phyloP scores from a whole-genome alignment of 2,113 vertebrate species.

The Columbina picui region DNA sequence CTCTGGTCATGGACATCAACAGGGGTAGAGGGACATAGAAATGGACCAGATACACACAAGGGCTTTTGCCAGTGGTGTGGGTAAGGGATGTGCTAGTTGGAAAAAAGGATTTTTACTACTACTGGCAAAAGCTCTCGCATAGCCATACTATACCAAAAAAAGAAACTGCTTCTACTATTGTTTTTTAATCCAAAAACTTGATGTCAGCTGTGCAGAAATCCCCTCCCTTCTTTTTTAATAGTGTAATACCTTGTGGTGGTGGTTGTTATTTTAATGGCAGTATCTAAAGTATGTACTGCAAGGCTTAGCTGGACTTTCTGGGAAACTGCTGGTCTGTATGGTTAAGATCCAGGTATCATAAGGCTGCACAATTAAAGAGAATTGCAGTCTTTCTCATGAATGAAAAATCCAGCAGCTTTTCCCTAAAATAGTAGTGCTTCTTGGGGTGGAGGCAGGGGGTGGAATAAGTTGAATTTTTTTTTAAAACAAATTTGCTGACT shows the following conservation, averaged over 20 bases:
- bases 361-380: neutral
- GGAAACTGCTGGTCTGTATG: neutral
- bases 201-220: neutral
- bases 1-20: neutral
- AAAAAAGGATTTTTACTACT: neutral
- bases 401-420: slow-evolving; percentile 3
- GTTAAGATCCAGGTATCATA: neutral
- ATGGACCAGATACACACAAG: neutral
- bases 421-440: neutral
- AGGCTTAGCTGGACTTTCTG: neutral
- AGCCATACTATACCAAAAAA: neutral
- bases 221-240: neutral
- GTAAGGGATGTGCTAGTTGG: neutral
- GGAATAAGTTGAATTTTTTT: slow-evolving; percentile 29
- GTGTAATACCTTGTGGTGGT: neutral
- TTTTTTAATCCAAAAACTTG: neutral
- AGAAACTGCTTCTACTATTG: neutral
- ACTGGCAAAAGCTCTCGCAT: neutral
- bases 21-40: neutral
- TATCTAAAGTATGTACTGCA: neutral
- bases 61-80: neutral
- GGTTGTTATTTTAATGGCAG: neutral
- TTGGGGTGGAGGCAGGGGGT: neutral
- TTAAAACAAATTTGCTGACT: slow-evolving; percentile 2
- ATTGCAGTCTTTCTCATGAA: neutral